These are phyloP conservation scores for Gallinago stenura DNA, from an alignment of 2,797 vertebrate species.

Conservation along the genomic window DNA sequence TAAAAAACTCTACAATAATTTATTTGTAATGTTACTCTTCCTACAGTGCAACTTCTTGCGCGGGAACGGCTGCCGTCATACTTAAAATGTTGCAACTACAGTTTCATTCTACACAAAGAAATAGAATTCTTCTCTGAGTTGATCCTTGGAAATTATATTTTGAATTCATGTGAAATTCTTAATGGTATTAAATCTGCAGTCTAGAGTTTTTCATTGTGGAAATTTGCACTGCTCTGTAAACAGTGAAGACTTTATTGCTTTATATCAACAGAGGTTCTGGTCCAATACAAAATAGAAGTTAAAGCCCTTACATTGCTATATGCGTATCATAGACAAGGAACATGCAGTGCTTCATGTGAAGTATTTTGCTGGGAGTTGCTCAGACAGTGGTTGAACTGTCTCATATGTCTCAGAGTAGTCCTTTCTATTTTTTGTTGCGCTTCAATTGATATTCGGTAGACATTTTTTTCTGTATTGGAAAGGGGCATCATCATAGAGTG, in stretches of 20 bases:
- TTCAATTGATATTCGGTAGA: not conserved
- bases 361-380: not conserved
- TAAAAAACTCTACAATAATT: fast-evolving
- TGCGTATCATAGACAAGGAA: not conserved
- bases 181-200: not conserved
- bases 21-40: not conserved
- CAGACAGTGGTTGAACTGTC: not conserved
- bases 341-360: not conserved
- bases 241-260: not conserved
- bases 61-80: not conserved
- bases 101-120: not conserved
- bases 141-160: not conserved
- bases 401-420: not conserved
- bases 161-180: not conserved
- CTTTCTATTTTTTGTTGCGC: not conserved
- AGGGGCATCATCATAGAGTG: not conserved
- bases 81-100: not conserved
- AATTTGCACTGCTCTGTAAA: not conserved
- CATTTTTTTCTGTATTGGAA: not conserved
- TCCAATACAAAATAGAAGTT: not conserved
- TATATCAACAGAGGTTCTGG: not conserved
- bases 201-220: not conserved
- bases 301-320: not conserved
- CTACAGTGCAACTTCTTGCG: not conserved
- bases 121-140: not conserved